A percentile compares a stretch with the other conserved stretches of the same genome.
Evolutionary conservation across 2,113 vertebrate genomes (phyloP).

Genomic region (Dinomys branickii): DNA sequence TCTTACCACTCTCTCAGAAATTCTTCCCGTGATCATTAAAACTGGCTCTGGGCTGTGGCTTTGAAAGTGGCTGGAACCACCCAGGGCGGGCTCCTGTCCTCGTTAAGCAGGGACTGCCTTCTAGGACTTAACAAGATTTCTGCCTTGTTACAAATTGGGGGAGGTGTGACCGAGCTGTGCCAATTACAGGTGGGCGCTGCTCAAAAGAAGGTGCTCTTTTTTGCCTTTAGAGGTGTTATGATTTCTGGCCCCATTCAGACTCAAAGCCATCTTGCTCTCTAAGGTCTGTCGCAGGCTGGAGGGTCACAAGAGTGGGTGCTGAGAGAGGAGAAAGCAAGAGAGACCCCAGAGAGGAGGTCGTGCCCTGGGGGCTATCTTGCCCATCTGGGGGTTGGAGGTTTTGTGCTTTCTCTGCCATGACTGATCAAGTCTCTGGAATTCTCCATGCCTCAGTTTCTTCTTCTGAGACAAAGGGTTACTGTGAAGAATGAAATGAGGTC

Average conservation of each 20-base stretch:
- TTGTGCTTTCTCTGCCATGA: background rate
- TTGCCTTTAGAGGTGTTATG: constrained; percentile 39
- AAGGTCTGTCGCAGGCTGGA: background rate
- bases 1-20: constrained; percentile 75
- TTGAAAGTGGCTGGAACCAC: constrained; percentile 74
- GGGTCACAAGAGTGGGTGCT: background rate
- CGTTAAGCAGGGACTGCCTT: constrained; percentile 69
- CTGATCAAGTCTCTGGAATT: background rate
- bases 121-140: constrained; percentile 59
- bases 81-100: constrained; percentile 73
- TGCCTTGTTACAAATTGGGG: constrained; percentile 62
- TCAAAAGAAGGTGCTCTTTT: constrained; percentile 33
- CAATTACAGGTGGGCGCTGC: constrained; percentile 60
- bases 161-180: background rate
- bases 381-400: no score
- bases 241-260: constrained; percentile 56
- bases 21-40: constrained; percentile 80
- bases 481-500: background rate
- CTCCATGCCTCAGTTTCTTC: constrained; percentile 20
- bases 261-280: constrained; percentile 49
- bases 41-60: constrained; percentile 76
- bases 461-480: background rate
- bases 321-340: background rate
- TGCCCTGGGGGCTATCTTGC: fast-evolving
- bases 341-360: background rate